These are phyloP conservation scores for Lophochroa leadbeateri DNA, from an alignment of 2,113 vertebrate species.

Conservation along the genomic window DNA sequence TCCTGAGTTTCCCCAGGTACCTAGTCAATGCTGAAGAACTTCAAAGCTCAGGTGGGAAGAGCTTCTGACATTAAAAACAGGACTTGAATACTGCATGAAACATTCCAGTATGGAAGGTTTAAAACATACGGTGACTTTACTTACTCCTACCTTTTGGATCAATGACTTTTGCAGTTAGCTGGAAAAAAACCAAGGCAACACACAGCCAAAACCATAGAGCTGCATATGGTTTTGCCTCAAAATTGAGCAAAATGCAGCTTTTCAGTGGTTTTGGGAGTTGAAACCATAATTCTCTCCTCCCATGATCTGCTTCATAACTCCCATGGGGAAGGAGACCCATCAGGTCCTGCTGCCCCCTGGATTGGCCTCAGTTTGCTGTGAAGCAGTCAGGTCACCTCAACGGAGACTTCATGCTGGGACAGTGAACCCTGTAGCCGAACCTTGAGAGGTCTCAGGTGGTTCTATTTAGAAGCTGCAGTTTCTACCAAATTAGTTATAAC, in stretches of 20 bases:
- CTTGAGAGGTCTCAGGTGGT: background rate
- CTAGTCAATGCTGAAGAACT: conserved; percentile 1
- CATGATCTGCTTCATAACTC: background rate
- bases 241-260: background rate
- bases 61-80: conserved; percentile 15
- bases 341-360: background rate
- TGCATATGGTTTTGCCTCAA: conserved; percentile 13
- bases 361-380: background rate
- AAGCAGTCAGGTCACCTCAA: background rate
- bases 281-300: background rate
- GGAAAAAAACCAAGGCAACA: background rate
- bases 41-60: conserved; percentile 8
- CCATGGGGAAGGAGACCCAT: background rate
- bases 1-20: background rate
- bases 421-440: background rate
- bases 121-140: conserved; percentile 44
- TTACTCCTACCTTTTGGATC: conserved; percentile 54
- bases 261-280: background rate
- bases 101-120: background rate
- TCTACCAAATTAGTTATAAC: conserved; percentile 56
- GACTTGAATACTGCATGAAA: background rate
- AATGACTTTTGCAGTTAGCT: conserved; percentile 25
- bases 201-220: background rate
- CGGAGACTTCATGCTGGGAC: background rate
- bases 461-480: conserved; percentile 37